These are phyloP conservation scores for Merops nubicus DNA, from an alignment of 2,113 vertebrate genomes.

Conservation along the genomic window DNA sequence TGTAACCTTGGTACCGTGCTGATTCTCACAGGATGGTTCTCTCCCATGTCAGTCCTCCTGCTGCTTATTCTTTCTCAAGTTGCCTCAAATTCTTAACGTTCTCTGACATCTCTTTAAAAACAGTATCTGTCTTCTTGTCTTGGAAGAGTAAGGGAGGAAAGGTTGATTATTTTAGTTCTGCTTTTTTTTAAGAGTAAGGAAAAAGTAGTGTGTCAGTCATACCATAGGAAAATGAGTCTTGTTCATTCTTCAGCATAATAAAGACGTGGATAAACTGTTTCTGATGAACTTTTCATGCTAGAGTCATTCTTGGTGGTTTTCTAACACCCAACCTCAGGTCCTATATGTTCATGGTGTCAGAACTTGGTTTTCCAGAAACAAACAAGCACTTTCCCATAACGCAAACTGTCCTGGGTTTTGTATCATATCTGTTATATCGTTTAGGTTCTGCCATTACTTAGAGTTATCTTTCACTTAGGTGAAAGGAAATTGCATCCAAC, in stretches of 20 bases:
- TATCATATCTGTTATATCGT: fast-evolving
- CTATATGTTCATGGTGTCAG: neutral
- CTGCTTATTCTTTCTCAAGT: neutral
- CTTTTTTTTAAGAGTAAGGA: neutral
- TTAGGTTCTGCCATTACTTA: neutral
- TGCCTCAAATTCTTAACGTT: neutral
- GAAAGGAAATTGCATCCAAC: neutral
- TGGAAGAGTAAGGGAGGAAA: neutral
- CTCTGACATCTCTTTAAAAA: neutral
- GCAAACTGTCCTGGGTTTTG: neutral
- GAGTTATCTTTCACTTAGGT: neutral
- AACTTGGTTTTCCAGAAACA: neutral
- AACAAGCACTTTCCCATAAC: neutral
- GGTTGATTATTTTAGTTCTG: neutral
- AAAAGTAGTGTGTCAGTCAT: neutral
- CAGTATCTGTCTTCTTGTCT: neutral
- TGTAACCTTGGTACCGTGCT: neutral
- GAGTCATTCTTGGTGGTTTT: neutral
- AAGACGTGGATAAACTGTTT: neutral
- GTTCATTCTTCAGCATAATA: neutral
- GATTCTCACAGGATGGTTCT: neutral
- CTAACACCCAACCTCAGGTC: neutral
- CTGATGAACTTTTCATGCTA: neutral
- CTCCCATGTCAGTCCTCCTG: neutral
- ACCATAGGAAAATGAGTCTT: neutral